These are phyloP conservation scores for Dryococelus australis DNA, from an alignment of 2,888 invertebrate species.

Conservation along the genomic window DNA sequence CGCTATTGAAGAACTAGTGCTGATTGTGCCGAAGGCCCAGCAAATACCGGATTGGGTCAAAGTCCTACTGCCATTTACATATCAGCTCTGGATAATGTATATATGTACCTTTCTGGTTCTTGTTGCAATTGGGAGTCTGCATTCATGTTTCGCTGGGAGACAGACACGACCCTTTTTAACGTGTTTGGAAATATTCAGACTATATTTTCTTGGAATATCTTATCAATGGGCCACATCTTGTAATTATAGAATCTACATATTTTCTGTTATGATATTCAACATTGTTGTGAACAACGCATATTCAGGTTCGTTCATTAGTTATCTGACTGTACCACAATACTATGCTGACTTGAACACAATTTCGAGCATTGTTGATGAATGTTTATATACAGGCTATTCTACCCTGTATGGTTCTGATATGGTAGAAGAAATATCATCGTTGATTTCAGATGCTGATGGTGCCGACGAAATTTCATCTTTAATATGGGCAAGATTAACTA, in stretches of 20 bases:
- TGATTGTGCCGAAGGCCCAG: neutral
- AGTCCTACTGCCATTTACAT: neutral
- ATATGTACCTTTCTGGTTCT: neutral
- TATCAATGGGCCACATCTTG: neutral
- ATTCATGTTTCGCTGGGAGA: neutral
- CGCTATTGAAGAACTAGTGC: neutral
- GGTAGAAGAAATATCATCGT: neutral
- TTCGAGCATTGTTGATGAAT: neutral
- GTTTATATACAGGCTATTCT: neutral
- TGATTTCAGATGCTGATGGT: neutral
- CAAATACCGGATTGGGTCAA: neutral
- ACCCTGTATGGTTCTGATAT: neutral
- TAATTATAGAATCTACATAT: neutral
- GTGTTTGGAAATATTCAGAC: neutral
- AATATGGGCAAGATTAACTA: neutral
- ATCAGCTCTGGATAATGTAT: neutral
- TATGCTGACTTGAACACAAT: neutral
- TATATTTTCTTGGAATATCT: neutral
- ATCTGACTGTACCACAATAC: neutral
- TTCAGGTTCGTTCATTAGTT: neutral
- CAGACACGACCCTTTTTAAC: neutral
- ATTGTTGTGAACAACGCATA: neutral
- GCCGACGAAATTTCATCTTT: neutral
- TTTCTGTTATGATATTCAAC: neutral
- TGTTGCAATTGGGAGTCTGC: neutral